Base-by-base conservation (phyloP, 2,888 invertebrate species). In the Biston stratarius region DNA sequence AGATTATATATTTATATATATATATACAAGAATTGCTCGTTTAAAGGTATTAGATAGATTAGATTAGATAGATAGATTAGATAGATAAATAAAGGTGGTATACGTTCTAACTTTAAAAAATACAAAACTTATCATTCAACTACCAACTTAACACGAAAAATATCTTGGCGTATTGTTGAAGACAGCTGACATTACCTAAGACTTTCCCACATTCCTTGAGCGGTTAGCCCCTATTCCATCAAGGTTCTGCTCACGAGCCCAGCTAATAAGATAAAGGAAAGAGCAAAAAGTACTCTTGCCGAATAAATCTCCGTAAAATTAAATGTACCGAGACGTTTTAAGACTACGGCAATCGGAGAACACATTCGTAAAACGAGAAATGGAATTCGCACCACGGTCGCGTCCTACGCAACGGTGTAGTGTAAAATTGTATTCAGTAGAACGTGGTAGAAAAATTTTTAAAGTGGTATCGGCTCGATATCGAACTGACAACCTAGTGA, bases 251-350 rank as follows among this genome's bases (percentile, higher is more conserved):
- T 61, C 44, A 34, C 49, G 42, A 56, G 44, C 60, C 58, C 69
- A 47, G 45, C 60, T 49, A 67, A 64, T 66, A 69, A 56, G 58
- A 67, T 65, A 64, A 64, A 61, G 52, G 57, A 67, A 70, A 66
- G 61, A 67, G 61, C 61, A 61, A 61, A 63, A 63, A 51, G 61
- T 52, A 59, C 51, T 65, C 59, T 61, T 67, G 56, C 59, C 59
- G 74, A 72, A 83, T 83, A 83, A 83, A 83, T 83, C 80, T 76
- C 45, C 71, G 68, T 66, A 75, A 78, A 80, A 78, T 79, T 79
- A 74, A 80, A 80, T 77, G 80, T 80, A 76, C 72, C 70, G 72
- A 74, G 71, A 76, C 68, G 75, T 74, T 79, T 79, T 82, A 76
- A 80, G 79, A 77, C 79, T 72, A 72, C 65, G 74, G 70, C 70